These are phyloP conservation scores for Panonychus citri DNA, from an alignment of 1,140 invertebrate genomes.

Conservation along the genomic window DNA sequence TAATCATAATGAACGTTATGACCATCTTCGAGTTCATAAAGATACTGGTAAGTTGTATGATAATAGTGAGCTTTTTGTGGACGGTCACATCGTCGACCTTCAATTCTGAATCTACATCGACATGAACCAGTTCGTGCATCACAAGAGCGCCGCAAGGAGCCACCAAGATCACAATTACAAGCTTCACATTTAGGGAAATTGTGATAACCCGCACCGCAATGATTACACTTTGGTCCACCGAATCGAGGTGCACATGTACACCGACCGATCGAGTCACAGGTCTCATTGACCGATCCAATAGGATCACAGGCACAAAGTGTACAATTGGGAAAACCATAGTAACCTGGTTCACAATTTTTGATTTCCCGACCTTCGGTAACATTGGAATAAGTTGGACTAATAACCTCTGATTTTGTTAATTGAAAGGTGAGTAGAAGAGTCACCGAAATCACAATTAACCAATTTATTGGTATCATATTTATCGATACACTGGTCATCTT, in stretches of 20 bases:
- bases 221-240: conserved; percentile 54
- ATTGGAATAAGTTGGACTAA: too few species aligned
- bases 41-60: conserved; percentile 57
- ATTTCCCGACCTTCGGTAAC: too few species aligned
- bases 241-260: conserved; percentile 60
- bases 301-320: conserved; percentile 75
- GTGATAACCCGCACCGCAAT: conserved; percentile 70
- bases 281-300: conserved; percentile 41
- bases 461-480: too few species aligned
- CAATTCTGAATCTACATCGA: conserved; percentile 53
- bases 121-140: conserved; percentile 74
- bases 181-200: conserved; percentile 74
- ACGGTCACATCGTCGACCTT: conserved; percentile 61
- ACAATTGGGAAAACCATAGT: conserved; percentile 82
- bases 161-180: conserved; percentile 81
- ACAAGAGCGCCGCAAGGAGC: conserved; percentile 47
- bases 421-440: too few species aligned
- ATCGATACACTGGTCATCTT: too few species aligned
- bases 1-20: conserved; percentile 62
- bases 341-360: conserved; percentile 51
- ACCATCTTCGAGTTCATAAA: conserved; percentile 83
- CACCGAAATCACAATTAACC: too few species aligned
- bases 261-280: conserved; percentile 54
- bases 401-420: too few species aligned
- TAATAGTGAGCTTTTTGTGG: conserved; percentile 74